Evolutionary conservation across 1,140 invertebrate genomes (phyloP).

Genomic region (Nasonia vitripennis): DNA sequence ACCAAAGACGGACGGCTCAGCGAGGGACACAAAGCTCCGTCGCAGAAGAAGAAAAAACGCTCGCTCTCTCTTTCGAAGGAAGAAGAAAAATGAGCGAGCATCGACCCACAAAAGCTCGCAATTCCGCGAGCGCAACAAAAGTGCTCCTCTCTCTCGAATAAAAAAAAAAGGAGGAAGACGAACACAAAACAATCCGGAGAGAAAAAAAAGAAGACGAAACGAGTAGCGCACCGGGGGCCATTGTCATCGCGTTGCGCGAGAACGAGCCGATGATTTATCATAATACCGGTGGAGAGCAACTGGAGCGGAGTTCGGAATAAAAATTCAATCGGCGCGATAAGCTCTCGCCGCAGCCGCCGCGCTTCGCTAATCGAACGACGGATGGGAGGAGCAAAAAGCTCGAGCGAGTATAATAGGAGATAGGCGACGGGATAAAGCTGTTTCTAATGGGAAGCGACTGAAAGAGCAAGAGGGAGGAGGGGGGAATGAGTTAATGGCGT

Average conservation of each 20-base stretch:
- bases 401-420: background rate
- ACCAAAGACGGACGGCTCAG: background rate
- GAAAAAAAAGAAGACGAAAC: background rate
- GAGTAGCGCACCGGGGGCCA: background rate
- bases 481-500: slow-evolving; percentile 9
- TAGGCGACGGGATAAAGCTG: background rate
- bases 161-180: background rate
- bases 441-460: background rate
- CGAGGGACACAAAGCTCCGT: background rate
- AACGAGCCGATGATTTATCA: slow-evolving; percentile 22
- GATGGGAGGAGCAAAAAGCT: background rate
- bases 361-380: slow-evolving; percentile 3
- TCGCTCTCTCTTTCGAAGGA: background rate
- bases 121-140: slow-evolving; percentile 1
- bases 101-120: slow-evolving; percentile 7
- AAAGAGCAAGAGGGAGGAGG: background rate
- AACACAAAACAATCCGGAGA: background rate
- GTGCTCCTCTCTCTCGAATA: background rate
- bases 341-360: background rate
- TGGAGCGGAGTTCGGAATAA: slow-evolving; percentile 11
- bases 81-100: background rate
- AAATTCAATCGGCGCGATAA: slow-evolving; percentile 32
- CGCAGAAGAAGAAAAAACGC: background rate
- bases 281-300: background rate
- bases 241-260: background rate